phyloP scores from a whole-genome alignment of 2,797 vertebrate species.

The Sardinella longiceps region DNA sequence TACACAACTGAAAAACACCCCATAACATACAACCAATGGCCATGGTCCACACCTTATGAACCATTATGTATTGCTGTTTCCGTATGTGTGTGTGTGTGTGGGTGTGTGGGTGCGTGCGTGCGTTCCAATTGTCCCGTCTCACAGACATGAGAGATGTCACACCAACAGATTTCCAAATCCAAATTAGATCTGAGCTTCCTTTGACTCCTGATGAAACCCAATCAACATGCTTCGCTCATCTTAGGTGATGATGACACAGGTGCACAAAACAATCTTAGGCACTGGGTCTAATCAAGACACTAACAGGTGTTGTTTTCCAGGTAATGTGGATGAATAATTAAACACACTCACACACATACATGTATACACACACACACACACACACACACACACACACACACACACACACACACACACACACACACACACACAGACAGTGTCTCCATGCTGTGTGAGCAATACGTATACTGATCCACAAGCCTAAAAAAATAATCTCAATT shows the following conservation, averaged over 20 bases:
- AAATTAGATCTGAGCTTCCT: not conserved
- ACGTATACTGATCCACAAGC: not conserved
- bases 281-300: not conserved
- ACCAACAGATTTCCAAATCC: no score
- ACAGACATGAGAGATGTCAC: not conserved
- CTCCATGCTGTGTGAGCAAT: no score
- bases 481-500: not conserved
- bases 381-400: no score
- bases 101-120: not conserved
- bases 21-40: not conserved
- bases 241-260: not conserved
- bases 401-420: no score
- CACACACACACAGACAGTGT: no score
- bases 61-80: not conserved
- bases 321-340: no score
- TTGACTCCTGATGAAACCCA: not conserved
- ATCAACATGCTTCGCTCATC: not conserved
- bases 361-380: no score
- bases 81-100: not conserved
- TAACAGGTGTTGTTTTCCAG: not conserved
- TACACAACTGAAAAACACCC: not conserved
- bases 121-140: not conserved
- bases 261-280: not conserved
- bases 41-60: not conserved
- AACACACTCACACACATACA: no score